Evolutionary conservation across 2,888 invertebrate species (phyloP).

Genomic region (Anthrax anthrax): DNA sequence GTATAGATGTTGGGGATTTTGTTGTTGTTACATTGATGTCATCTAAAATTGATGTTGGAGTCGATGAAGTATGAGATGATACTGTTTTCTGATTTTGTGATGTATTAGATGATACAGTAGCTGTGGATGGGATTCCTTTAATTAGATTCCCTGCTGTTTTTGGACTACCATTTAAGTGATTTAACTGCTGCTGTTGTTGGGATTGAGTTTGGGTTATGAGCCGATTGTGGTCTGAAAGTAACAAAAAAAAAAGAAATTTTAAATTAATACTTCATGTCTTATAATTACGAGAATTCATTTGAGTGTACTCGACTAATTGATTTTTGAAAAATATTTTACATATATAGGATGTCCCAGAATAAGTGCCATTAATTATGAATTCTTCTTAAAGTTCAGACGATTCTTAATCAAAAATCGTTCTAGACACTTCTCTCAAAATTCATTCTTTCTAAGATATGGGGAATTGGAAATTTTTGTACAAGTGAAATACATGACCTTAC

Average conservation of each 20-base stretch:
- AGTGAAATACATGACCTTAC: too few relatives aligned
- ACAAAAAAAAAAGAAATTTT: not conserved
- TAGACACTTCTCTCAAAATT: too few relatives aligned
- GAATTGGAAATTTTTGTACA: too few relatives aligned
- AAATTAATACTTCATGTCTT: not conserved
- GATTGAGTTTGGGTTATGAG: slow-evolving; percentile 14
- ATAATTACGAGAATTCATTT: not conserved
- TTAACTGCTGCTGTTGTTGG: slow-evolving; percentile 8
- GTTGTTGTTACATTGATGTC: slow-evolving; percentile 2
- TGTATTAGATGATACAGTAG: slow-evolving; percentile 10
- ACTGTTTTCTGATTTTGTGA: not conserved
- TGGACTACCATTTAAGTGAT: slow-evolving; percentile 6
- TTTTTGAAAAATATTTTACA: too few relatives aligned
- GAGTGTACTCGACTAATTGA: too few relatives aligned
- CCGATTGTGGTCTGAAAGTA: slow-evolving; percentile 18
- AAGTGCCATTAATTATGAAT: too few relatives aligned
- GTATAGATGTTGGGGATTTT: slow-evolving; percentile 1
- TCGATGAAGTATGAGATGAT: slow-evolving; percentile 1
- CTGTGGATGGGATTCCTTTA: not conserved
- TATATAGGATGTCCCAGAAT: too few relatives aligned
- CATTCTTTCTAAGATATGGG: too few relatives aligned
- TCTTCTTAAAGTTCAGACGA: too few relatives aligned
- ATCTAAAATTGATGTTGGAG: slow-evolving; percentile 1
- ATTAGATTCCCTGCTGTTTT: slow-evolving; percentile 4
- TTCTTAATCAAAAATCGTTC: too few relatives aligned